Evolutionary conservation across 2,888 invertebrate genomes (phyloP).

Genomic region (Leptothorax acervorum): DNA sequence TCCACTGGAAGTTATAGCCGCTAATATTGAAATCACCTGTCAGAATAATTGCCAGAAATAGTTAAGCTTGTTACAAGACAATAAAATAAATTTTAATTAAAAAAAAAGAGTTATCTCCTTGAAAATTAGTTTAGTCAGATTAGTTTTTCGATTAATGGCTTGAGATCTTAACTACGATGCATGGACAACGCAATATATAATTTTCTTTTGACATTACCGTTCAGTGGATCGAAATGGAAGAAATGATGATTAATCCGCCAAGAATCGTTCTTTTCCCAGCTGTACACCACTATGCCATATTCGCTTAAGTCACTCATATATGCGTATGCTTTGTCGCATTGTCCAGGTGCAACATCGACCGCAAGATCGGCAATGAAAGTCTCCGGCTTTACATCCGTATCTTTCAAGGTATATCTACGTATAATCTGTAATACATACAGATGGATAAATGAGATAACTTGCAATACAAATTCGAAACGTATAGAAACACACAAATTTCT

Average conservation of each 20-base stretch:
- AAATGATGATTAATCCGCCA: slow-evolving; percentile 93
- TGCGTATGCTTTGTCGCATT: slow-evolving; percentile 91
- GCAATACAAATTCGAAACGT: neutral
- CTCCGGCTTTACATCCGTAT: slow-evolving; percentile 89
- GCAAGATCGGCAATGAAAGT: slow-evolving; percentile 94
- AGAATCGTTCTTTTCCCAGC: slow-evolving; percentile 90
- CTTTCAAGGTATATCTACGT: slow-evolving; percentile 90
- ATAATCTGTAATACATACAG: slow-evolving; percentile 82
- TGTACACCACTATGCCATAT: slow-evolving; percentile 93
- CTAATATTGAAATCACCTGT: slow-evolving; percentile 92
- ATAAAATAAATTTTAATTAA: slow-evolving; percentile 16
- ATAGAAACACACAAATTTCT: neutral
- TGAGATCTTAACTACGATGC: neutral
- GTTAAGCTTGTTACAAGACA: neutral
- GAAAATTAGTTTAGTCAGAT: neutral
- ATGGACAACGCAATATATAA: neutral
- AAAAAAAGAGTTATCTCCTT: neutral
- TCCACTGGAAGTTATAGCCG: slow-evolving; percentile 94
- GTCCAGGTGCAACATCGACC: slow-evolving; percentile 90
- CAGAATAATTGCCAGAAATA: neutral
- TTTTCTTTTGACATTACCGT: slow-evolving; percentile 71
- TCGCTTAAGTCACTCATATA: slow-evolving; percentile 93
- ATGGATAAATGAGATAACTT: neutral
- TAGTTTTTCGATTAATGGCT: neutral
- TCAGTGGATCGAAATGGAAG: slow-evolving; percentile 93